Conservation (phyloP, 2,797 vertebrate species). For the Chiloscyllium punctatum region DNA sequence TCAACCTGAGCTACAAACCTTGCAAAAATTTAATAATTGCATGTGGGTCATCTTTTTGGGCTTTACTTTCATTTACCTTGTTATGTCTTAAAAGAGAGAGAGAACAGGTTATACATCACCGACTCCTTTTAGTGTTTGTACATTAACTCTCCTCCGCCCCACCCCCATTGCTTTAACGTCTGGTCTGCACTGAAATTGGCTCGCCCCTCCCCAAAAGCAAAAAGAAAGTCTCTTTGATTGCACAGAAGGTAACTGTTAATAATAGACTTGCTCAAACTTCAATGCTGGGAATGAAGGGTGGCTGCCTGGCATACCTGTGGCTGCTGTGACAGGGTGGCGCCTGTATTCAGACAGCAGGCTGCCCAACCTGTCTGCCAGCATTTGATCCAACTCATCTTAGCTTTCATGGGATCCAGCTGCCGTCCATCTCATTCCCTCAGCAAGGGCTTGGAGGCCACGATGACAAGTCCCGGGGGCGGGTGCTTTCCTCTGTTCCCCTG, state of each 20-base stretch:
- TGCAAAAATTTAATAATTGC: too few species aligned
- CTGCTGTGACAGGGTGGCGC: slow-evolving; percentile 78
- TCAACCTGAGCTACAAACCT: too few species aligned
- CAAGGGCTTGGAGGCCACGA: slow-evolving; percentile 24
- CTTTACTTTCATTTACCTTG: neutral
- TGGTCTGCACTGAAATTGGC: neutral
- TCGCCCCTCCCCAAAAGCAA: neutral
- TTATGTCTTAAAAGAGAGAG: neutral
- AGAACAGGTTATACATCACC: neutral
- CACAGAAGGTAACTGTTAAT: slow-evolving; percentile 39
- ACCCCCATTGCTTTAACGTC: slow-evolving; percentile 41
- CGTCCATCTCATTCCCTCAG: slow-evolving; percentile 26
- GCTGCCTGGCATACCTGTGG: slow-evolving; percentile 78
- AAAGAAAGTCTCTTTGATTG: slow-evolving; percentile 23
- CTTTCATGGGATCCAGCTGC: slow-evolving; percentile 54
- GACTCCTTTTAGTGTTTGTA: neutral
- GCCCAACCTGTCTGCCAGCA: slow-evolving; percentile 59
- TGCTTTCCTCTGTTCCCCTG: slow-evolving; percentile 27
- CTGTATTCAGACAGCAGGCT: slow-evolving; percentile 63
- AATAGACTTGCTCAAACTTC: slow-evolving; percentile 36
- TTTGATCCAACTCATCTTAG: slow-evolving; percentile 57
- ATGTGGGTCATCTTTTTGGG: neutral
- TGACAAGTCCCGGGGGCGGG: slow-evolving; percentile 44
- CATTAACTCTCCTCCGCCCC: neutral
- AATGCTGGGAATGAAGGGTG: slow-evolving; percentile 63